phyloP scores from a whole-genome alignment of 2,797 vertebrate species.

The Sebastes cheni region DNA sequence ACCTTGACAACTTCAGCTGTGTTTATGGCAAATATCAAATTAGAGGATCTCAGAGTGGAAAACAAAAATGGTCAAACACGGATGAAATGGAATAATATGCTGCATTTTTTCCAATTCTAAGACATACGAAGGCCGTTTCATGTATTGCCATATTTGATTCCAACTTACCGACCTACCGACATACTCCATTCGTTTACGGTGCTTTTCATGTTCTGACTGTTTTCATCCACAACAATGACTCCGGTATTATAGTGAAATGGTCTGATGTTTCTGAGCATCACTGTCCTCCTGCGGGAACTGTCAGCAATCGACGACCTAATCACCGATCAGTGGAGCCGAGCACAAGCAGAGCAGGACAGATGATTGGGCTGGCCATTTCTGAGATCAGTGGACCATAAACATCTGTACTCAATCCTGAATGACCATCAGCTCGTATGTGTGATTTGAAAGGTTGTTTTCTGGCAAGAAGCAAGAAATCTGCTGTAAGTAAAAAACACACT shows the following conservation, averaged over 20 bases:
- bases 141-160: not conserved
- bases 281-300: not conserved
- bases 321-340: constrained; percentile 45
- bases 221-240: not conserved
- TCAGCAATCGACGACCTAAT: constrained; percentile 38
- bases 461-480: not conserved
- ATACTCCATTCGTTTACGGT: not conserved
- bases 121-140: not conserved
- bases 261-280: not conserved
- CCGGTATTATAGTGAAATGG: not conserved
- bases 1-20: not conserved
- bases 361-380: constrained; percentile 28
- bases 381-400: constrained; percentile 33
- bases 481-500: not conserved
- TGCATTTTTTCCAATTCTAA: not conserved
- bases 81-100: not conserved
- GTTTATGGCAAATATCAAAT: not conserved
- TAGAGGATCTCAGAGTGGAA: not conserved
- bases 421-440: constrained; percentile 6
- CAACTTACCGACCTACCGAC: not conserved
- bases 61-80: constrained; percentile 5
- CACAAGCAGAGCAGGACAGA: not conserved
- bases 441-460: constrained; percentile 25
- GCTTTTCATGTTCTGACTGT: not conserved
- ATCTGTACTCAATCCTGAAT: constrained; percentile 12